phyloP scores from a whole-genome alignment of 2,797 vertebrate genomes.

The Luscinia megarhynchos region DNA sequence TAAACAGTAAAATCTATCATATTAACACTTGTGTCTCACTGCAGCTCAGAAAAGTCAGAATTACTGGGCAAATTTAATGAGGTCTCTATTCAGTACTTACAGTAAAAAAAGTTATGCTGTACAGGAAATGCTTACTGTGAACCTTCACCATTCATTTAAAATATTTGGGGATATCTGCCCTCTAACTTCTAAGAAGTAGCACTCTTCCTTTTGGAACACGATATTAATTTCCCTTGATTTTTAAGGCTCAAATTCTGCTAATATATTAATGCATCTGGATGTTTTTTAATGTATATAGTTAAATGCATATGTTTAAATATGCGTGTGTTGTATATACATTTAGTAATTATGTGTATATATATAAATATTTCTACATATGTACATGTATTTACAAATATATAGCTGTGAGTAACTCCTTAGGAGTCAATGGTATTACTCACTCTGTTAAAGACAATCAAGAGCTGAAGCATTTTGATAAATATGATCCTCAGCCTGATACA shows the following conservation, averaged over 20 bases:
- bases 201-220: not conserved
- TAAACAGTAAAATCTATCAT: not conserved
- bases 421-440: not conserved
- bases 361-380: not conserved
- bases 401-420: not conserved
- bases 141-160: not conserved
- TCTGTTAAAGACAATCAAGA: not conserved
- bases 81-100: not conserved
- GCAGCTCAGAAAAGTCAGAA: not conserved
- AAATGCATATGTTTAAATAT: not conserved
- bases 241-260: not conserved
- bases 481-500: not conserved
- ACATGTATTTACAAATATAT: not conserved
- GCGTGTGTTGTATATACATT: not conserved
- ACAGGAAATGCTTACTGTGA: not conserved
- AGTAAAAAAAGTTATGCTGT: not conserved
- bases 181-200: not conserved
- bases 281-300: not conserved
- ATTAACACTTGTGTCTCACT: not conserved
- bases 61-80: not conserved
- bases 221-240: not conserved
- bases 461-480: not conserved
- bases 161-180: not conserved
- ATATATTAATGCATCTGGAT: not conserved
- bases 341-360: not conserved